Evolutionary conservation across 2,113 vertebrate genomes (phyloP).

Genomic region (Ibidorhyncha struthersii): DNA sequence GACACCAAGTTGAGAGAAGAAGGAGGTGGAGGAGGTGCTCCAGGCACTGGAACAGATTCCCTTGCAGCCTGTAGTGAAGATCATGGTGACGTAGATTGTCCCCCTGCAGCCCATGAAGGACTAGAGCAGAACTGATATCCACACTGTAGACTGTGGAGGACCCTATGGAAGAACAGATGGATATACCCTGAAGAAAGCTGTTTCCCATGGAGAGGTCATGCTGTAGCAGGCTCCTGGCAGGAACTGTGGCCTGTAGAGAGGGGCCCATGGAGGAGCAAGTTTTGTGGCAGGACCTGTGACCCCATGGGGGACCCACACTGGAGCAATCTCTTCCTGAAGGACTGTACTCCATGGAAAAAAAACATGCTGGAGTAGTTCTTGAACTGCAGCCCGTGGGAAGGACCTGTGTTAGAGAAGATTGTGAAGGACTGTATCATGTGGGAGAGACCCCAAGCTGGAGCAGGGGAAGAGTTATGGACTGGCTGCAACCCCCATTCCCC

Average conservation of each 20-base stretch:
- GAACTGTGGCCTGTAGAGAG: neutral
- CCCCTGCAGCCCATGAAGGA: neutral
- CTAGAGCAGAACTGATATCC: neutral
- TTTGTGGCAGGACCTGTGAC: neutral
- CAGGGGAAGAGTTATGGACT: neutral
- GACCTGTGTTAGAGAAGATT: neutral
- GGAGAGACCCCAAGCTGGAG: neutral
- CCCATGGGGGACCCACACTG: accelerated
- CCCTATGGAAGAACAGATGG: neutral
- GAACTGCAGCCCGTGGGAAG: neutral
- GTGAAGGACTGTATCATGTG: neutral
- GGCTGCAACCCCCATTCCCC: neutral
- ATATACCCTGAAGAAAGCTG: neutral
- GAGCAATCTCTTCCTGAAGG: neutral
- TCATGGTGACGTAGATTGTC: neutral
- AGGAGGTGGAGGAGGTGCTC: neutral
- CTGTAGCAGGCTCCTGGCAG: neutral
- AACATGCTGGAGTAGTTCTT: neutral
- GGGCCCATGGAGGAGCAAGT: accelerated
- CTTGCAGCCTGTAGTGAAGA: accelerated
- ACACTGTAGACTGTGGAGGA: neutral
- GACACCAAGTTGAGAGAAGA: neutral
- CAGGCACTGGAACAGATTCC: neutral
- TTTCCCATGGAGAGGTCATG: accelerated
- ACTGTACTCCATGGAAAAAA: neutral